Conservation (phyloP, 2,113 vertebrate species). For the Kobus ellipsiprymnus region DNA sequence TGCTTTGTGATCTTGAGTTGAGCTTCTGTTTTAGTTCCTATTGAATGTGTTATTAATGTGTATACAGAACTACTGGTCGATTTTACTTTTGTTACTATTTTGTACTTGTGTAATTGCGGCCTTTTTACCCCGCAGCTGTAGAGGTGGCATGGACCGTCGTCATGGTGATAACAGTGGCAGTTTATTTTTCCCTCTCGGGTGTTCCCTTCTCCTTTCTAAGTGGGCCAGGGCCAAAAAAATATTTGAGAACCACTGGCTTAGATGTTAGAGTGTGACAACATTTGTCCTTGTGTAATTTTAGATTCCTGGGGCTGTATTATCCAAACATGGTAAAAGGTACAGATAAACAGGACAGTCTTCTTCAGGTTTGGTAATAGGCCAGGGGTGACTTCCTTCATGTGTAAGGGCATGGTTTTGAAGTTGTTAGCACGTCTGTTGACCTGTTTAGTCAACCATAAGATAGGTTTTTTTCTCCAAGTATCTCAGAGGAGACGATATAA, state of each 20-base stretch:
- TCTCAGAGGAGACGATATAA: background rate
- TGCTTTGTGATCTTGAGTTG: background rate
- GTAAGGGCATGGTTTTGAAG: background rate
- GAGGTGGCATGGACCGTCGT: background rate
- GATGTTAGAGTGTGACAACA: background rate
- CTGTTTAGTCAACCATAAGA: background rate
- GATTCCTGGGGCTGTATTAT: background rate
- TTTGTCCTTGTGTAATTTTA: slow-evolving; percentile 31
- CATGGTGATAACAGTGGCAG: background rate
- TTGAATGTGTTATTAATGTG: background rate
- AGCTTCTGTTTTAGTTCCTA: background rate
- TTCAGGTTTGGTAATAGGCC: background rate
- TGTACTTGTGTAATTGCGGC: background rate
- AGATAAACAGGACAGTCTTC: background rate
- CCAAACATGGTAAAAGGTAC: background rate
- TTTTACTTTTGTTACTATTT: background rate
- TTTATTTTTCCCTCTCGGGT: background rate
- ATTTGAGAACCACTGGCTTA: slow-evolving; percentile 22
- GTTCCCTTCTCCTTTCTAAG: slow-evolving; percentile 10
- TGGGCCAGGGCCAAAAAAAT: background rate
- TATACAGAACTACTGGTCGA: background rate
- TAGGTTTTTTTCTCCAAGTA: background rate
- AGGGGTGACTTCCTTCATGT: background rate
- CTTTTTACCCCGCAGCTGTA: background rate
- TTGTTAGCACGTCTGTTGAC: background rate